A percentile compares a stretch with the other conserved stretches of the same genome.
phyloP scores from a whole-genome alignment of 1,140 invertebrate species.

The Mactra quadrangularis region DNA sequence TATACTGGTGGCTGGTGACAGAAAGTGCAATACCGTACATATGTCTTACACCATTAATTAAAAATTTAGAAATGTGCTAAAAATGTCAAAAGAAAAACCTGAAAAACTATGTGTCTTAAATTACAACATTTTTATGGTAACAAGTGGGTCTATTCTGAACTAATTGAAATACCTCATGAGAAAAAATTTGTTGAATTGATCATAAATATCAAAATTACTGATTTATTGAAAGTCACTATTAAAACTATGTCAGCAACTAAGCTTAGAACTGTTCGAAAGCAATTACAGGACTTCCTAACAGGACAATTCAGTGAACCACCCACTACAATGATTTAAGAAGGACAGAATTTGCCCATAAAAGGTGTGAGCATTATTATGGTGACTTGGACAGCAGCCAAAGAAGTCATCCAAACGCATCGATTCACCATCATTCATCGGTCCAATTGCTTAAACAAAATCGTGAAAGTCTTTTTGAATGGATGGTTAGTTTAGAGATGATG shows the following conservation, averaged over 20 bases:
- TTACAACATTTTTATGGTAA: not conserved
- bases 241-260: not conserved
- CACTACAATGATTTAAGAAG: not conserved
- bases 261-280: not conserved
- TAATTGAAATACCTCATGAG: not conserved
- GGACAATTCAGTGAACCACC: not conserved
- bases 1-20: constrained; percentile 23
- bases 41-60: not conserved
- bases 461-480: not conserved
- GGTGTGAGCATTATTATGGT: constrained; percentile 21
- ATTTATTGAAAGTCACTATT: not conserved
- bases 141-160: not conserved
- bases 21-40: not conserved
- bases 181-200: not conserved
- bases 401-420: not conserved
- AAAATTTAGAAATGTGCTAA: not conserved
- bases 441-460: not conserved
- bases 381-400: too few relatives aligned
- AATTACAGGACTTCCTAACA: constrained; percentile 5
- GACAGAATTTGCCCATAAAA: not conserved
- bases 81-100: not conserved
- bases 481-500: not conserved
- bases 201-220: not conserved
- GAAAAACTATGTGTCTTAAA: not conserved
- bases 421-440: constrained; percentile 14